A percentile compares a stretch with the other conserved stretches of the same genome.
These are phyloP conservation scores for Hippasteria phrygiana DNA, from an alignment of 53 echinoderm and acorn worm genomes.

Conservation along the genomic window DNA sequence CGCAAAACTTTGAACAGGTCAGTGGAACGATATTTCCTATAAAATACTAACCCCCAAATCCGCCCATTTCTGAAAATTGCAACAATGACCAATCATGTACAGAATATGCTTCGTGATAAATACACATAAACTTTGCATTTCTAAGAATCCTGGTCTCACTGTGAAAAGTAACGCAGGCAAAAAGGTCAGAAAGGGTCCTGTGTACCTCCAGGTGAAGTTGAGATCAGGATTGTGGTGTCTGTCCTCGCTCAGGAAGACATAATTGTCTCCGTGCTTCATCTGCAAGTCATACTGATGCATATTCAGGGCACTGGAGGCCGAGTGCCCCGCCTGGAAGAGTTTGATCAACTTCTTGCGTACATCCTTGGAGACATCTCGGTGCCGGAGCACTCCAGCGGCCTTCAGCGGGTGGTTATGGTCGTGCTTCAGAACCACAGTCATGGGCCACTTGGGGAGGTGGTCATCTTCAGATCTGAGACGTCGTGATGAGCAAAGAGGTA, in stretches of 20 bases:
- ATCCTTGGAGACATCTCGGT: conserved; percentile 53
- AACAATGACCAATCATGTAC: no score
- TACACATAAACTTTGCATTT: not conserved
- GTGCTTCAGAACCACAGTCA: conserved; percentile 36
- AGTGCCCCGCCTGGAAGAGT: conserved; percentile 48
- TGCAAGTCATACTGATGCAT: conserved; percentile 66
- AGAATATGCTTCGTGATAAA: no score
- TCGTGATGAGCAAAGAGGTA: no score
- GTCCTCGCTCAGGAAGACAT: conserved; percentile 50
- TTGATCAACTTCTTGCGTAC: conserved; percentile 51
- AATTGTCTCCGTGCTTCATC: conserved; percentile 54
- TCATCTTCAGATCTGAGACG: conserved; percentile 42
- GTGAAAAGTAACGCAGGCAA: no score
- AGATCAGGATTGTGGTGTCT: conserved; percentile 58
- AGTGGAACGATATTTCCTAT: no score
- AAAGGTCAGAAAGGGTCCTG: not conserved
- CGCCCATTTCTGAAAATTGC: no score
- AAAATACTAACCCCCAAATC: no score
- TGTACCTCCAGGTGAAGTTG: conserved; percentile 62
- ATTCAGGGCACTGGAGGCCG: conserved; percentile 51
- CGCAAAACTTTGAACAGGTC: no score
- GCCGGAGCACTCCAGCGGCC: conserved; percentile 50
- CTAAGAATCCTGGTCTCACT: no score
- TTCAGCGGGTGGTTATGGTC: conserved; percentile 62
- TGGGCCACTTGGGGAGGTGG: conserved; percentile 36